Conservation (phyloP, 2,113 vertebrate species). For the Empidonax alnorum region DNA sequence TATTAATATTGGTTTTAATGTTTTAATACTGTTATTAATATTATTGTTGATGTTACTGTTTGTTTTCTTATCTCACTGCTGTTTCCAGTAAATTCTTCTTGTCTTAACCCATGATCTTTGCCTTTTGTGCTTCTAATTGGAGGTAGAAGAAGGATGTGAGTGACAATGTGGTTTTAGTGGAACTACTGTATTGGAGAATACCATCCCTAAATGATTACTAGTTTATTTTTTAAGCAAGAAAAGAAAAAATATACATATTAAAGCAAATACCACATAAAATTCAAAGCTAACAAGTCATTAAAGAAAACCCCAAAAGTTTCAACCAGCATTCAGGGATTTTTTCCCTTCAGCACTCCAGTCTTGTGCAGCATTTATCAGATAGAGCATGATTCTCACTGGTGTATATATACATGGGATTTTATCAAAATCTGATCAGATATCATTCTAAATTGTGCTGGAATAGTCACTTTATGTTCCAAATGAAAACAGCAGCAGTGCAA, state of each 20-base stretch:
- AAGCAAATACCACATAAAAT: background rate
- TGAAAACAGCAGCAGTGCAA: background rate
- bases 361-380: background rate
- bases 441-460: background rate
- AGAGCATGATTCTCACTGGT: background rate
- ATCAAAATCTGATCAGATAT: background rate
- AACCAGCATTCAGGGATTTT: background rate
- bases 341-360: background rate
- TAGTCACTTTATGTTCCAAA: background rate
- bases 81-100: background rate
- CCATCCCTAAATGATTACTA: background rate
- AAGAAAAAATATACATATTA: background rate
- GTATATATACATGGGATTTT: background rate
- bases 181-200: background rate
- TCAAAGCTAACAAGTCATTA: background rate
- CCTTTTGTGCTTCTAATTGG: background rate
- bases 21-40: too few relatives aligned
- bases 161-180: background rate
- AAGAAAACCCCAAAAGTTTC: background rate
- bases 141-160: background rate
- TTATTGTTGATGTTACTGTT: background rate
- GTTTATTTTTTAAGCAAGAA: background rate
- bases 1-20: background rate
- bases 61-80: background rate
- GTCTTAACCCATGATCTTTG: background rate